Evolutionary conservation across 2,113 vertebrate species (phyloP), one percentile per base, ranked within the genome.

Genomic region (Burhinus bistriatus): DNA sequence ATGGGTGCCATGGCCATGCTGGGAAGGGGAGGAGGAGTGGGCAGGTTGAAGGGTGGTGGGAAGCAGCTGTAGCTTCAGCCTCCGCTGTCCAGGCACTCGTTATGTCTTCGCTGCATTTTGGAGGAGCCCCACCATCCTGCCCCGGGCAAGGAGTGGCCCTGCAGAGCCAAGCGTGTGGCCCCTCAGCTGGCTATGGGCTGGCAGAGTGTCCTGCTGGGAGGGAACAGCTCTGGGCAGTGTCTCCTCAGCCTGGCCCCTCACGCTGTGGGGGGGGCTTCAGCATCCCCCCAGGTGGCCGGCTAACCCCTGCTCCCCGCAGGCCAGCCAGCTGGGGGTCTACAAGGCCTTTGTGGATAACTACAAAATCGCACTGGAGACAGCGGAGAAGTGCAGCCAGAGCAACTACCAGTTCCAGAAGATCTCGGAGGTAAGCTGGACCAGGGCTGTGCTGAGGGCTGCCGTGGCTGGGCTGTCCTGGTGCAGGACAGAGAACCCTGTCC

Each of bases 291-390:
- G 71, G 47, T 68, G 49, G 61, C 71, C 1, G 0, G 68, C 88
- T 96, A 90, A 94, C 38, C 71, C 81, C 92, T 2, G 0, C 87
- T 88, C 73, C 87, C 87, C 2, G 16, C 93, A 99, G 99, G 99
- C 99, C 97, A 99, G 99, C 97, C 99, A 99, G 98, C 96, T 99
- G 52, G 99, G 99, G 4, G 98, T 99, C 54, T 99, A 99, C 98
- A 99, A 99, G 96, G 99, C 99, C 12, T 99, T 99, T 93, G 98
- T 99, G 97, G 99, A 99, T 98, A 99, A 99, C 99, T 99, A 99
- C 97, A 99, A 99, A 98, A 98, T 99, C 3, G 99, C 99, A 0
- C 94, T 99, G 91, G 99, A 99, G 97, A 99, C 99, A 0, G 99
- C 99, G 0, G 99, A 99, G 97, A 99, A 99, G 95, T 99, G 99